Evolutionary conservation across 2,113 vertebrate genomes (phyloP), one percentile per base, ranked within the genome.

Genomic region (Acanthisitta chloris): DNA sequence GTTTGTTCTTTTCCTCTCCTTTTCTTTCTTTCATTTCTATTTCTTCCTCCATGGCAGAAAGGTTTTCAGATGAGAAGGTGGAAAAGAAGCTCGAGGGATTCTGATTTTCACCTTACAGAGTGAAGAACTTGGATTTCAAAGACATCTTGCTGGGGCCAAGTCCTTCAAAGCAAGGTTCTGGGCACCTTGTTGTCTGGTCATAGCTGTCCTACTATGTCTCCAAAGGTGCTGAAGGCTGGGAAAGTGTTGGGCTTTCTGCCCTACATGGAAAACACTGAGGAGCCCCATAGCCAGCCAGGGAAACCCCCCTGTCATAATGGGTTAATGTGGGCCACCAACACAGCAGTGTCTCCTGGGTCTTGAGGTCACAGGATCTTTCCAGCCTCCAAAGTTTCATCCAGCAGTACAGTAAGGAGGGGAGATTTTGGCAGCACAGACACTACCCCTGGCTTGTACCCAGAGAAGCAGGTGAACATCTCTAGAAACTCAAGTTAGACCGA

Each of bases 91-190:
- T 96, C 91, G 95, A 97, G 96, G 94, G 87, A 96, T 97, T 96
- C 95, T 89, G 97, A 97, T 98, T 98, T 98, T 95, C 86, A 95
- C 95, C 95, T 97, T 97, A 94, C 91, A 96, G 96, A 97, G 86
- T 94, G 97, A 98, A 98, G 96, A 97, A 96, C 71, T 33, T 33
- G 9, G 33, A 17, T 86, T 93, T 97, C 88, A 90, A 94, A 94
- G 73, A 86, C 86, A 85, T 95, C 83, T 6, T n/a, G 28, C 59
- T 64, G 24, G 11, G 81, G 8, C 54, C 3, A 17, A 77, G 58
- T 71, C 36, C 52, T 34, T 65, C 64, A 66, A n/a, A 13, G 4
- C 1, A 3, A 48, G 6, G 25, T 72, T 66, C 78, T 23, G 54
- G 26, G 9, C 42, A 48, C 8, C 16, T 42, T 1, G 0, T 6